A percentile compares a stretch with the other conserved stretches of the same genome.
phyloP scores from a whole-genome alignment of 2,113 vertebrate genomes.

The Ophthalmolycus amberensis region DNA sequence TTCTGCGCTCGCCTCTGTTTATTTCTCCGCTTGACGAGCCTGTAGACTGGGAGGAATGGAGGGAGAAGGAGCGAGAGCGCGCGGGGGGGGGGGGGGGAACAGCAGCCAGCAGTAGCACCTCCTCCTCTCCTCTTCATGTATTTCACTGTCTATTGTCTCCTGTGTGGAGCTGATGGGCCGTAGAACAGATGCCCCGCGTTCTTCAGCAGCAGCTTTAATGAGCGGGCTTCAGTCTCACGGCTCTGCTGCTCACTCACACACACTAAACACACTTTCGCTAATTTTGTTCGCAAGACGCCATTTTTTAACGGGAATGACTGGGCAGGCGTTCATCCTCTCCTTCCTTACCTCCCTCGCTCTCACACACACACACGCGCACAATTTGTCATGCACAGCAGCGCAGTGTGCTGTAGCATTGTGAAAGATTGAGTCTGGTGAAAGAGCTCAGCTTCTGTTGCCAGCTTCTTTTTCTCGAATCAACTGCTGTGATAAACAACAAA shows the following conservation, averaged over 20 bases:
- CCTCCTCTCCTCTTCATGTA: constrained; percentile 66
- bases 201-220: constrained; percentile 8
- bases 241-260: constrained; percentile 14
- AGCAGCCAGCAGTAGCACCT: constrained; percentile 66
- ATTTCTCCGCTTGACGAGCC: constrained; percentile 84
- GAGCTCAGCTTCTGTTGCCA: neutral
- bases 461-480: neutral
- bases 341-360: neutral
- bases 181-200: constrained; percentile 54
- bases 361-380: constrained; percentile 17
- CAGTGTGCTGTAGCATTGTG: constrained; percentile 30
- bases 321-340: constrained; percentile 56
- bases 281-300: constrained; percentile 82
- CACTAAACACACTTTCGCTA: constrained; percentile 52
- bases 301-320: constrained; percentile 80
- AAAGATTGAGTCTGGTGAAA: constrained; percentile 3
- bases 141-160: constrained; percentile 84
- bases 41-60: constrained; percentile 79
- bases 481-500: neutral
- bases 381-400: constrained; percentile 44
- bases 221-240: neutral
- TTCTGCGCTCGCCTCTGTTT: constrained; percentile 79
- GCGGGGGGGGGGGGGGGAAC: constrained; percentile 3
- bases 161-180: constrained; percentile 48
- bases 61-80: constrained; percentile 57